Percentiles rank a stretch among this genome's conserved stretches.
These are phyloP conservation scores for Acrobasis suavella DNA, from an alignment of 2,888 invertebrate genomes.

Conservation along the genomic window DNA sequence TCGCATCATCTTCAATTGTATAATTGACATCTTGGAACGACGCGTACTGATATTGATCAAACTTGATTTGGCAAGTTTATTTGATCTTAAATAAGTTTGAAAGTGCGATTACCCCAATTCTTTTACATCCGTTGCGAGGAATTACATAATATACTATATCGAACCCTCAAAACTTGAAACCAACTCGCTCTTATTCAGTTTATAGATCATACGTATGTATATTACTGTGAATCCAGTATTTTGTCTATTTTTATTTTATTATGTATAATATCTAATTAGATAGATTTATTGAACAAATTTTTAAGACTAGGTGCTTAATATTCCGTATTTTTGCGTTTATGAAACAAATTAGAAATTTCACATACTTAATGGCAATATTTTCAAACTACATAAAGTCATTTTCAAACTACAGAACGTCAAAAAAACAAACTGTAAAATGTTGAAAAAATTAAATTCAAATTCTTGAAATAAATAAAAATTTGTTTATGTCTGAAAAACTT, in stretches of 20 bases:
- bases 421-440: not conserved
- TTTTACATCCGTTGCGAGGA: too few species aligned
- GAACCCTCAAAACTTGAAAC: not conserved
- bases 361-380: not conserved
- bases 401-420: not conserved
- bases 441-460: not conserved
- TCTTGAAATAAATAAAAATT: not conserved
- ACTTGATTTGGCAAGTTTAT: too few species aligned
- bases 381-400: too few species aligned
- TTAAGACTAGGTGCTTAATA: slow-evolving; percentile 55
- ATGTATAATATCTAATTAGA: slow-evolving; percentile 31
- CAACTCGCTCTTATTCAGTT: not conserved
- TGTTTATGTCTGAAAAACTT: too few species aligned
- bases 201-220: slow-evolving; percentile 23
- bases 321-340: slow-evolving; percentile 20
- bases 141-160: too few species aligned
- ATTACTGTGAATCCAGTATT: slow-evolving; percentile 30
- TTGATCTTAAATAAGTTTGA: too few species aligned
- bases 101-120: too few species aligned
- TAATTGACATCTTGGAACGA: too few species aligned
- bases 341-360: slow-evolving; percentile 8
- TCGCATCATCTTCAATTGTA: too few species aligned
- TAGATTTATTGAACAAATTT: slow-evolving; percentile 53
- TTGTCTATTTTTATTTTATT: slow-evolving; percentile 33
- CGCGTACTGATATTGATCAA: too few species aligned